A percentile compares a stretch with the other conserved stretches of the same genome.
These are phyloP conservation scores for Drosophila paucipuncta DNA, from an alignment of 2,888 invertebrate genomes.

Conservation along the genomic window DNA sequence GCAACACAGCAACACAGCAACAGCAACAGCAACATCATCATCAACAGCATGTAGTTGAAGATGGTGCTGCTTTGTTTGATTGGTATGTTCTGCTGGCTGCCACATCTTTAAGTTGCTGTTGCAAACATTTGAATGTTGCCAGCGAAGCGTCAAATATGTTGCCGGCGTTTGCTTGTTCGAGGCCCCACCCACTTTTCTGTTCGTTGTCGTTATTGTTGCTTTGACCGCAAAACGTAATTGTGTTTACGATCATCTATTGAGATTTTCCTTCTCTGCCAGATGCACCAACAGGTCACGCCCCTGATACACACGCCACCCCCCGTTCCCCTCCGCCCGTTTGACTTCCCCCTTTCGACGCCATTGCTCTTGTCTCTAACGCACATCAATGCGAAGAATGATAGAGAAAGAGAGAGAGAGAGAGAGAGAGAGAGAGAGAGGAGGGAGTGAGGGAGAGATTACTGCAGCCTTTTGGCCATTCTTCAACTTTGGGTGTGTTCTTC, in stretches of 20 bases:
- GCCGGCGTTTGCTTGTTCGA: constrained; percentile 53
- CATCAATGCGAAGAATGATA: constrained; percentile 51
- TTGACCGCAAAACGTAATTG: constrained; percentile 66
- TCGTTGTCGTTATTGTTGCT: constrained; percentile 34
- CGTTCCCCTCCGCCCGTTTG: constrained; percentile 34
- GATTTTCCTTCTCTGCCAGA: constrained; percentile 53
- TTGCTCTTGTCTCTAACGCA: constrained; percentile 65
- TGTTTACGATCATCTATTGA: constrained; percentile 78
- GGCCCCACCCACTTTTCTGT: constrained; percentile 64
- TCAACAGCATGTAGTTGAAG: constrained; percentile 40
- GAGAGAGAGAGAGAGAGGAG: constrained; percentile 1
- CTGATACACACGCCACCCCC: constrained; percentile 34
- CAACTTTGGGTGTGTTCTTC: constrained; percentile 58
- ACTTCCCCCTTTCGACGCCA: constrained; percentile 19
- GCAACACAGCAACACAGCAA: constrained; percentile 29
- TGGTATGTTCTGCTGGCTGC: constrained; percentile 40
- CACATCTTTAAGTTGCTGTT: constrained; percentile 57
- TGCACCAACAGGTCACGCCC: constrained; percentile 69
- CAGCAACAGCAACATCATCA: constrained; percentile 41
- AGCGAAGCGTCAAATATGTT: constrained; percentile 71
- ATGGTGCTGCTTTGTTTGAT: constrained; percentile 50
- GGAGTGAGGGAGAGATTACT: constrained; percentile 22
- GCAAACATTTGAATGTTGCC: constrained; percentile 71
- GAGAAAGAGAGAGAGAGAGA: not conserved
- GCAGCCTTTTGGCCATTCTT: constrained; percentile 46